These are phyloP conservation scores for Dysdera silvatica DNA, from an alignment of 1,140 invertebrate species.

Conservation along the genomic window DNA sequence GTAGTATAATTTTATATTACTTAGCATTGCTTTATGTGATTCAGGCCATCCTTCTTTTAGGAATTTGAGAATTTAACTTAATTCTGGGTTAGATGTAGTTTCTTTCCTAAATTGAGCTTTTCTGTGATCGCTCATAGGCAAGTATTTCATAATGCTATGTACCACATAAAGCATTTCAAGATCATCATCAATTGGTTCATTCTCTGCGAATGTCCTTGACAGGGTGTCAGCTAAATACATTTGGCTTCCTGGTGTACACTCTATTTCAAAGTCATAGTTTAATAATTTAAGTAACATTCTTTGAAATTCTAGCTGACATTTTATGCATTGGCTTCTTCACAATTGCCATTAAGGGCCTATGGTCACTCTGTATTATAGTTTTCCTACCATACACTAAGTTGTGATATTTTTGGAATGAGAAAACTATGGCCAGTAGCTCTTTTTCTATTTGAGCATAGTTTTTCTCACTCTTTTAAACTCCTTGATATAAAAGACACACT, in stretches of 20 bases:
- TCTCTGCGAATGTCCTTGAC: not conserved
- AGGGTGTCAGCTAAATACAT: conserved; percentile 3
- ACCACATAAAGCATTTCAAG: conserved; percentile 13
- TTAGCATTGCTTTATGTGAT: not conserved
- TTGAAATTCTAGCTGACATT: conserved; percentile 37
- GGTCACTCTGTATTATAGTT: conserved; percentile 47
- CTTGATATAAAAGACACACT: too few relatives aligned
- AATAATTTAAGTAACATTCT: conserved; percentile 4
- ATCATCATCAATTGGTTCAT: not conserved
- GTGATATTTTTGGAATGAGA: conserved; percentile 43
- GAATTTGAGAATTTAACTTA: not conserved
- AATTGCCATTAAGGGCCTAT: conserved; percentile 45
- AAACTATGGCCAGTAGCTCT: conserved; percentile 48
- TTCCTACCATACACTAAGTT: conserved; percentile 44
- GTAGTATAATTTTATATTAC: conserved; percentile 21
- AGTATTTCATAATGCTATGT: conserved; percentile 2
- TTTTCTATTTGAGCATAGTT: too few relatives aligned
- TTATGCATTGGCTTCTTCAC: conserved; percentile 42
- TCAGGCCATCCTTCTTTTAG: conserved; percentile 29
- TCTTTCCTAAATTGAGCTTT: not conserved
- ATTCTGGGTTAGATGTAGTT: not conserved
- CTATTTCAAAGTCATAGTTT: not conserved
- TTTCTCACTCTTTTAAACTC: too few relatives aligned
- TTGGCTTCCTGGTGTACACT: conserved; percentile 3
- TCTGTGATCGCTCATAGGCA: not conserved